Conservation (phyloP, 2,888 invertebrate species). For the Cyclophora albipunctata region DNA sequence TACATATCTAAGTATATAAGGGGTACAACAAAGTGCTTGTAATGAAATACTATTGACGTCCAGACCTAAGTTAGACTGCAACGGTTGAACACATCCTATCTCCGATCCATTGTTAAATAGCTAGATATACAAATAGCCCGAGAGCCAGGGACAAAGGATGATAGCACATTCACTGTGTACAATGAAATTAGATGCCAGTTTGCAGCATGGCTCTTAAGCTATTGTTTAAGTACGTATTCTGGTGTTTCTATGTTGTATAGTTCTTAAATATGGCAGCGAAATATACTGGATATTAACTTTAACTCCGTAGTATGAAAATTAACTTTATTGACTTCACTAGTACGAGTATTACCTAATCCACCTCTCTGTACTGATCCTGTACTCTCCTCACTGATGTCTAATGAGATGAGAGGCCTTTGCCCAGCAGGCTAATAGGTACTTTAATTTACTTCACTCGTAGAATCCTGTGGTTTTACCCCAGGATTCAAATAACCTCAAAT, state of each 20-base stretch:
- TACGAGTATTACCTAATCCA: too few species aligned
- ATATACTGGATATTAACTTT: too few species aligned
- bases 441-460: too few species aligned
- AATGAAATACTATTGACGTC: background rate
- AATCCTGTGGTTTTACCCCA: too few species aligned
- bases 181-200: conserved; percentile 12
- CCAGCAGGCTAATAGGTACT: too few species aligned
- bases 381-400: too few species aligned
- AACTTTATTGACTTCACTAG: too few species aligned
- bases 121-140: background rate
- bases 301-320: too few species aligned
- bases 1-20: background rate
- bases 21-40: background rate
- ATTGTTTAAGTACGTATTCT: background rate
- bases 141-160: conserved; percentile 1
- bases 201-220: conserved; percentile 3
- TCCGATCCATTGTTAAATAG: conserved; percentile 5
- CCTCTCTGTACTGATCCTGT: too few species aligned
- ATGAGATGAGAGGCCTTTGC: too few species aligned
- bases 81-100: conserved; percentile 1
- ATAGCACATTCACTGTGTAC: conserved; percentile 3
- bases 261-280: background rate
- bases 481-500: too few species aligned
- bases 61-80: background rate
- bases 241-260: background rate